Conservation (phyloP, 2,797 vertebrate species). For the Leptatherina wallacei region DNA sequence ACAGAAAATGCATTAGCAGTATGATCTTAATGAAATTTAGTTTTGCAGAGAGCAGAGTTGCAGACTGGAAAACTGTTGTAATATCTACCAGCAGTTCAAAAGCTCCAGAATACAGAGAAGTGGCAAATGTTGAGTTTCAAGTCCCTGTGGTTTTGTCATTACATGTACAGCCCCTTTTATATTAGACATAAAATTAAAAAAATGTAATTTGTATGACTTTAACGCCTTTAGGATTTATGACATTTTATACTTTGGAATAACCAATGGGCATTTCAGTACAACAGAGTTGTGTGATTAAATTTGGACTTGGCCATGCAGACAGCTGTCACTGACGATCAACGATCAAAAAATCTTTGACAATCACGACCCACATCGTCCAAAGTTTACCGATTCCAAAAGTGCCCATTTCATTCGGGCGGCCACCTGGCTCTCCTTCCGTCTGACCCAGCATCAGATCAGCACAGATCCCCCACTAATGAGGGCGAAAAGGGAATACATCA, state of each 20-base stretch:
- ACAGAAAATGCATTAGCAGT: background rate
- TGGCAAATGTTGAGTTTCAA: background rate
- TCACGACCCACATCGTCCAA: slow-evolving; percentile 17
- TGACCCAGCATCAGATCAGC: slow-evolving; percentile 43
- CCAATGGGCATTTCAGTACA: slow-evolving; percentile 1
- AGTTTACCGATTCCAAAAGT: slow-evolving; percentile 31
- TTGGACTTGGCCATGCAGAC: slow-evolving; percentile 26
- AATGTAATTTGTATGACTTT: background rate
- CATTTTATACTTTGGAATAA: slow-evolving; percentile 12
- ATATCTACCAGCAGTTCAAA: background rate
- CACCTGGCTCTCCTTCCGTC: slow-evolving; percentile 47
- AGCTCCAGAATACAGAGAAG: background rate
- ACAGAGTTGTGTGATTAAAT: slow-evolving; percentile 18
- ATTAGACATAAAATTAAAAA: background rate
- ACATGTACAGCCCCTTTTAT: background rate
- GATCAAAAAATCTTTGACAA: slow-evolving; percentile 24
- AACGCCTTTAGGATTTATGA: background rate
- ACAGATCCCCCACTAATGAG: slow-evolving; percentile 49
- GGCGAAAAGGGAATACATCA: slow-evolving; percentile 33
- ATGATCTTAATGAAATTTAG: background rate
- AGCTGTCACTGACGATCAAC: slow-evolving; percentile 39
- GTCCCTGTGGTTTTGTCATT: slow-evolving; percentile 10
- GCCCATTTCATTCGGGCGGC: slow-evolving; percentile 24
- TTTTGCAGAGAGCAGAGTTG: background rate
- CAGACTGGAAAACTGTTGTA: background rate